phyloP scores from a whole-genome alignment of 2,888 invertebrate genomes.

The Thereva nobilitata region DNA sequence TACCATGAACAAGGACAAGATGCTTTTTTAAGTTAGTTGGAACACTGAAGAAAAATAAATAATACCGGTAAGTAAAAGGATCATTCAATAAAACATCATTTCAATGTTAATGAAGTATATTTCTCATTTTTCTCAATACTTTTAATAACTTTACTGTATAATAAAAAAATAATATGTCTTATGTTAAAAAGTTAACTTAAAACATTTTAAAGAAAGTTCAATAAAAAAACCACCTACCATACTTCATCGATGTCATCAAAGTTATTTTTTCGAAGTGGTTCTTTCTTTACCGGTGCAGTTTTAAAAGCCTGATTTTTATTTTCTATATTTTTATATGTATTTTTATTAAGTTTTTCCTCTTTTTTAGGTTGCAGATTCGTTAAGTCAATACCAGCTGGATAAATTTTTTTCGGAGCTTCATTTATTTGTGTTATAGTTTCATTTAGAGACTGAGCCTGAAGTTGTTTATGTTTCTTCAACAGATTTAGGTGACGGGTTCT shows the following conservation, averaged over 20 bases:
- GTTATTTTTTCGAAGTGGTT: background rate
- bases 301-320: background rate
- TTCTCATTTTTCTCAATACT: background rate
- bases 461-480: constrained; percentile 4
- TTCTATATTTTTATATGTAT: background rate
- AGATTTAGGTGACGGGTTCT: background rate
- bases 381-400: constrained; percentile 37
- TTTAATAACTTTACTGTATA: background rate
- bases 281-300: too few species aligned
- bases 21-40: constrained; percentile 44
- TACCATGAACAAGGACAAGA: constrained; percentile 49
- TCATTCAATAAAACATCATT: constrained; percentile 23
- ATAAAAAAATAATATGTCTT: background rate
- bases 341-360: background rate
- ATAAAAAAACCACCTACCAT: constrained; percentile 37
- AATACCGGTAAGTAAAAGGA: constrained; percentile 21
- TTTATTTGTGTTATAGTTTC: constrained; percentile 19
- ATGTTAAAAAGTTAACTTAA: background rate
- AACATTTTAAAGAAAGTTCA: background rate
- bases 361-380: constrained; percentile 20
- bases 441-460: constrained; percentile 7
- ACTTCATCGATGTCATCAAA: constrained; percentile 28
- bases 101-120: background rate
- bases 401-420: constrained; percentile 25
- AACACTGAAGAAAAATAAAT: constrained; percentile 31